Conservation (phyloP, 92 coral and sea anemone species). For the Siderastrea radians region DNA sequence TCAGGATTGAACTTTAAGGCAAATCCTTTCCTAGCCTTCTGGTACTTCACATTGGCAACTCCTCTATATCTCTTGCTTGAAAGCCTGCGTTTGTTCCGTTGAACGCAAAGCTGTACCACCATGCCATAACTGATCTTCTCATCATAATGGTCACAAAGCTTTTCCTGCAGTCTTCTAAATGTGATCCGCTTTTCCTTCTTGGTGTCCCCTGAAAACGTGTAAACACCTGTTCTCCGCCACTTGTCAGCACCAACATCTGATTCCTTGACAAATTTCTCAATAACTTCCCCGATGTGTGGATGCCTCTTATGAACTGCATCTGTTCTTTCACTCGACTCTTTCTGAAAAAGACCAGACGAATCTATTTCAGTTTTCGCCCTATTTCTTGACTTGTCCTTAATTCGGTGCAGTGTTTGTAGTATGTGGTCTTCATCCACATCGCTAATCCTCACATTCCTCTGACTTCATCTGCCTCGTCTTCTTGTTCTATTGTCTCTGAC, state of each 20-base stretch:
- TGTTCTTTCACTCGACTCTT: conserved; percentile 28
- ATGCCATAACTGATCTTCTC: conserved; percentile 60
- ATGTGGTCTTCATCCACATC: conserved; percentile 30
- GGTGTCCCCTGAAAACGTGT: conserved; percentile 67
- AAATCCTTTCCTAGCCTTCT: conserved; percentile 6
- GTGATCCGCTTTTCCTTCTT: conserved; percentile 60
- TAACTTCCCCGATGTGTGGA: conserved; percentile 72
- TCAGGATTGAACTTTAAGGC: neutral
- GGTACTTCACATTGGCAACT: conserved; percentile 38
- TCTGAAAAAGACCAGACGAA: conserved; percentile 7
- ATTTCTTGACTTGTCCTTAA: conserved; percentile 49
- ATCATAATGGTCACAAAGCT: conserved; percentile 35
- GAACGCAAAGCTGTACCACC: conserved; percentile 55
- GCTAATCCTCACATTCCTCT: no score
- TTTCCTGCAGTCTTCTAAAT: conserved; percentile 43
- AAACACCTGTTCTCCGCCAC: conserved; percentile 70
- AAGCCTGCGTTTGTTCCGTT: conserved; percentile 32
- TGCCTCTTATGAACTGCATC: conserved; percentile 37
- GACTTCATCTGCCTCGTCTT: conserved; percentile 31
- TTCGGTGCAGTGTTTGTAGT: conserved; percentile 41
- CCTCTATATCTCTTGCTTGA: conserved; percentile 41
- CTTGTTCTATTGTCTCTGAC: conserved; percentile 31
- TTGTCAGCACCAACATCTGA: conserved; percentile 70
- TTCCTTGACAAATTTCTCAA: conserved; percentile 61
- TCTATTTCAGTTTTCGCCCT: conserved; percentile 58